phyloP scores from a whole-genome alignment of 2,797 vertebrate genomes.

The Muscicapa comitata region DNA sequence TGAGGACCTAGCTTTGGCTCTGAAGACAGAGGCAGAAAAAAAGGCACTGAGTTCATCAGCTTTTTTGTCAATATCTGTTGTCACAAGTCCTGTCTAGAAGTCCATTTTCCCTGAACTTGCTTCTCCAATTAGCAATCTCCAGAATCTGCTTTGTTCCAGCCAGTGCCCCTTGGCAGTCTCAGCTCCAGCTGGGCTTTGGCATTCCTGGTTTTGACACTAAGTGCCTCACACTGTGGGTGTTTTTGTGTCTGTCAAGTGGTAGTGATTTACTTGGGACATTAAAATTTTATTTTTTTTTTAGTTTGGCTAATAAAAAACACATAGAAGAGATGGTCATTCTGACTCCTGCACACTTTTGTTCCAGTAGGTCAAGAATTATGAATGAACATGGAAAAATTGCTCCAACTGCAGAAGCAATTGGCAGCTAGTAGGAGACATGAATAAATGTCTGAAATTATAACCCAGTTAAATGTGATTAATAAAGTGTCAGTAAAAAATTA shows the following conservation, averaged over 20 bases:
- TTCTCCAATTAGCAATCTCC: not conserved
- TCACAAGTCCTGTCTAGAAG: not conserved
- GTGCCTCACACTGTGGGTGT: not conserved
- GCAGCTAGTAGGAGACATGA: not conserved
- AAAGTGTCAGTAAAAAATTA: not conserved
- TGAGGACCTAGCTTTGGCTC: not conserved
- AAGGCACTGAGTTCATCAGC: not conserved
- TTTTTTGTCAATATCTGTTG: not conserved
- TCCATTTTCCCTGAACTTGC: not conserved
- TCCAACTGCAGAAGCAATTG: not conserved
- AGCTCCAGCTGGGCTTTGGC: not conserved
- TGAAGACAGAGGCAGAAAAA: not conserved
- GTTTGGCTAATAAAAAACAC: not conserved
- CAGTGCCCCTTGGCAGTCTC: rapidly evolving
- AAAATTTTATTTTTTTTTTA: not conserved
- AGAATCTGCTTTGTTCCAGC: not conserved
- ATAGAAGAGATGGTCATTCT: not conserved
- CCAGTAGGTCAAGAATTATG: not conserved
- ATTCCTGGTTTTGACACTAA: not conserved
- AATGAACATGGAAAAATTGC: not conserved
- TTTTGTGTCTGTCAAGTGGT: not conserved
- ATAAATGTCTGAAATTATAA: not conserved
- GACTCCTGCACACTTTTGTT: not conserved
- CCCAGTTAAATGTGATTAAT: not conserved
- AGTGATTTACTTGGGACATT: not conserved